These are phyloP conservation scores for Dorcus parallelipipedus DNA, from an alignment of 2,888 invertebrate species.

Conservation along the genomic window DNA sequence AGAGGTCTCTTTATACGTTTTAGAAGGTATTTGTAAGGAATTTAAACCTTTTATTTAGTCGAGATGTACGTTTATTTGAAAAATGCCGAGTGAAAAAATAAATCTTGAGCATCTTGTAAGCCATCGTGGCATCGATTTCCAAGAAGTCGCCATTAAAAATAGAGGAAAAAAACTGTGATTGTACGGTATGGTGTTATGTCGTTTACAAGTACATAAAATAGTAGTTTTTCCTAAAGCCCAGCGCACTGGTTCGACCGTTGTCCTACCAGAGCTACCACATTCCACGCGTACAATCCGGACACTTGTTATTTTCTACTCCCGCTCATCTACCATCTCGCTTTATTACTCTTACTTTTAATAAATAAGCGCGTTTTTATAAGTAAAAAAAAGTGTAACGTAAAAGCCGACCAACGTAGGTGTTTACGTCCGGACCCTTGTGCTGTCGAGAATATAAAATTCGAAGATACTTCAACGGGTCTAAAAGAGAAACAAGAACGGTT, in stretches of 20 bases:
- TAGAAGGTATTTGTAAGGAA: no score
- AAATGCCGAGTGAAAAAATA: not conserved
- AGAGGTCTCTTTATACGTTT: no score
- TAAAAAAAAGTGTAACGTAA: not conserved
- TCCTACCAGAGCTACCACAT: slow-evolving; percentile 33
- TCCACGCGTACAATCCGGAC: slow-evolving; percentile 28
- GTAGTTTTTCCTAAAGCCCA: slow-evolving; percentile 23
- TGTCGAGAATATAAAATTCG: not conserved
- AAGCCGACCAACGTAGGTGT: not conserved
- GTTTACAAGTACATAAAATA: slow-evolving; percentile 28
- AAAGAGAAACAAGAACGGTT: not conserved
- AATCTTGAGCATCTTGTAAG: not conserved
- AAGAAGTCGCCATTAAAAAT: slow-evolving; percentile 8
- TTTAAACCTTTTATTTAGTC: not conserved
- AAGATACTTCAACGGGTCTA: not conserved
- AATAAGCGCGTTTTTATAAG: not conserved
- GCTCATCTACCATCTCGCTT: not conserved
- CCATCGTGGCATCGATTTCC: slow-evolving; percentile 1
- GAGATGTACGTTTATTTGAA: not conserved
- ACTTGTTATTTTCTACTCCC: slow-evolving; percentile 5
- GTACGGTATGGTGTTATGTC: slow-evolving; percentile 28
- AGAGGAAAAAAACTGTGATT: slow-evolving; percentile 18
- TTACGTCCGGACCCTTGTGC: not conserved
- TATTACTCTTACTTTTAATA: slow-evolving; percentile 2
- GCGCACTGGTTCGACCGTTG: slow-evolving; percentile 23